Percentiles rank a stretch among this genome's conserved stretches.
Conservation (phyloP, 2,888 invertebrate genomes). For the Stictocephala bisonia region DNA sequence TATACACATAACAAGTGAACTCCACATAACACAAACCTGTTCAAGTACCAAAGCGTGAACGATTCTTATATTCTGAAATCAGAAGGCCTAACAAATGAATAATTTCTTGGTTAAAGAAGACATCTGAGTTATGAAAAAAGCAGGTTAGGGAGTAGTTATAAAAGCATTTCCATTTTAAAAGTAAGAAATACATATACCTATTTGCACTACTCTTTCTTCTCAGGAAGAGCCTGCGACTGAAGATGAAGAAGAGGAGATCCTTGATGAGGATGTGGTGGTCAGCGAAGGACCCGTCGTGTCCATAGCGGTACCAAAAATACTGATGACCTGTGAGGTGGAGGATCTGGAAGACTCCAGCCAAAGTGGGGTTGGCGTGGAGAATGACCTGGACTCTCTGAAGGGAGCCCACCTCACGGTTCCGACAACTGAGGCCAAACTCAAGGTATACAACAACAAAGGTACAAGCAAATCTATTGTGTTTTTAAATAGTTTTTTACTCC, state of each 20-base stretch:
- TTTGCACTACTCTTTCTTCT: slow-evolving; percentile 4
- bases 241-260: slow-evolving; percentile 46
- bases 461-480: too few relatives aligned
- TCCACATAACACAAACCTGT: too few relatives aligned
- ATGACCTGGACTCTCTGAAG: slow-evolving; percentile 19
- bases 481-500: too few relatives aligned
- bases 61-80: too few relatives aligned
- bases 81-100: too few relatives aligned
- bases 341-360: not conserved
- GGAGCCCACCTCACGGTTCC: slow-evolving; percentile 30
- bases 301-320: slow-evolving; percentile 28
- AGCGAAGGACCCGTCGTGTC: not conserved
- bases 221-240: slow-evolving; percentile 47
- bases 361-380: not conserved
- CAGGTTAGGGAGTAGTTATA: too few relatives aligned
- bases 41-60: too few relatives aligned
- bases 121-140: too few relatives aligned
- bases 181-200: too few relatives aligned
- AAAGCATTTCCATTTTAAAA: too few relatives aligned
- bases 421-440: slow-evolving; percentile 21
- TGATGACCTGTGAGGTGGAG: slow-evolving; percentile 38
- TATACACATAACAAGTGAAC: too few relatives aligned
- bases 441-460: not conserved
- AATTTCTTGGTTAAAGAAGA: too few relatives aligned
- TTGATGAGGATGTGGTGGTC: slow-evolving; percentile 4